A percentile compares a stretch with the other conserved stretches of the same genome.
phyloP scores from a whole-genome alignment of 2,797 vertebrate species.

The Acomys russatus region DNA sequence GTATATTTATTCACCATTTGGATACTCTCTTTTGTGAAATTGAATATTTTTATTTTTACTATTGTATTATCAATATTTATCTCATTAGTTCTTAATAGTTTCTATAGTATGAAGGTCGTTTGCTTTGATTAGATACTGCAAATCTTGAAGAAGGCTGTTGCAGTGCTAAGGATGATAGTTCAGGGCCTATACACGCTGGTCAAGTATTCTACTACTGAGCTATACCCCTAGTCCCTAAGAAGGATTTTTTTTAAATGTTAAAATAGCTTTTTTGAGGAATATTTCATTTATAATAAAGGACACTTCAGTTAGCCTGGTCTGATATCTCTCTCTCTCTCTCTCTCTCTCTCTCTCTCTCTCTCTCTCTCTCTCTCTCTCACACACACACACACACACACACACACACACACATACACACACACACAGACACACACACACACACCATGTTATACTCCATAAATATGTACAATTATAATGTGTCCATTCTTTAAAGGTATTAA shows the following conservation, averaged over 20 bases:
- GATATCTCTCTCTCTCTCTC: not conserved
- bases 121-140: constrained; percentile 24
- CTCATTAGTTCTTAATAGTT: constrained; percentile 26
- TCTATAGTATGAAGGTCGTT: constrained; percentile 26
- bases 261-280: constrained; percentile 43
- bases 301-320: not conserved
- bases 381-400: not conserved
- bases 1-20: constrained; percentile 1
- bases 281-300: constrained; percentile 20
- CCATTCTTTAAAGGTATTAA: not conserved
- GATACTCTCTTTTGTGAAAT: constrained; percentile 28
- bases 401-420: not conserved
- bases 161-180: not conserved
- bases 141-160: not conserved
- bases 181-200: not conserved
- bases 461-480: not conserved
- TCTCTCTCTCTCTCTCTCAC: not conserved
- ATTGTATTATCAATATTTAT: constrained; percentile 19
- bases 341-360: not conserved
- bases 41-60: constrained; percentile 52
- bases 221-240: not conserved
- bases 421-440: not conserved
- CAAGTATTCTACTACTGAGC: not conserved
- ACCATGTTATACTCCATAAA: not conserved
- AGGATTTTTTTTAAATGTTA: constrained; percentile 36